Evolutionary conservation across 2,888 invertebrate genomes (phyloP).

Genomic region (Xestia rhomboidea): DNA sequence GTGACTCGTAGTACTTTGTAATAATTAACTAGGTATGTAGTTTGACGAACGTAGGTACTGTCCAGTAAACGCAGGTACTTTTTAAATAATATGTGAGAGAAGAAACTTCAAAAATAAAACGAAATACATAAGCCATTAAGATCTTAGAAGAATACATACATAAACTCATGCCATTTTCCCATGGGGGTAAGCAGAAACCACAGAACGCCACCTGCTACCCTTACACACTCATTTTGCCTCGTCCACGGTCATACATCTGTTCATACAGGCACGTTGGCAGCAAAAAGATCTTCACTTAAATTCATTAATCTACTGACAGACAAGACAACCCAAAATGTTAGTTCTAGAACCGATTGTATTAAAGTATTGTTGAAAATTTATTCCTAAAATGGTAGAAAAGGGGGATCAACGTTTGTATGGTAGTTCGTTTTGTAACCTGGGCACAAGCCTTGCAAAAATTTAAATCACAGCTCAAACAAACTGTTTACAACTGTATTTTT

Average conservation of each 20-base stretch:
- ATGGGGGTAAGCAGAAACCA: too few relatives aligned
- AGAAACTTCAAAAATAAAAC: background rate
- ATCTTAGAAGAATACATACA: background rate
- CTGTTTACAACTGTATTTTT: conserved; percentile 6
- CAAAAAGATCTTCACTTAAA: background rate
- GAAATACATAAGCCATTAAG: background rate
- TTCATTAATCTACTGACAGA: background rate
- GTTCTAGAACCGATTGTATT: background rate
- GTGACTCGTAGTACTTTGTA: background rate
- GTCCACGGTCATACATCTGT: too few relatives aligned
- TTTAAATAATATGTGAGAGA: background rate
- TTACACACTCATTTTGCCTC: too few relatives aligned
- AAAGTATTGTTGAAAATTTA: background rate
- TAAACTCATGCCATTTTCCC: too few relatives aligned
- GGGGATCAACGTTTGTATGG: background rate
- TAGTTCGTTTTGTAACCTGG: background rate
- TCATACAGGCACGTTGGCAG: too few relatives aligned
- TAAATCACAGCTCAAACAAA: background rate
- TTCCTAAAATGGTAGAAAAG: background rate
- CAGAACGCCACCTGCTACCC: too few relatives aligned
- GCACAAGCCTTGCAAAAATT: background rate
- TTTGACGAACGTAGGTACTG: background rate
- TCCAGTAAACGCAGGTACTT: background rate
- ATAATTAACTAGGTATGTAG: background rate
- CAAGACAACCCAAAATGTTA: background rate